These are phyloP conservation scores for Dynastes grantii DNA, from an alignment of 2,888 invertebrate species.

Conservation along the genomic window DNA sequence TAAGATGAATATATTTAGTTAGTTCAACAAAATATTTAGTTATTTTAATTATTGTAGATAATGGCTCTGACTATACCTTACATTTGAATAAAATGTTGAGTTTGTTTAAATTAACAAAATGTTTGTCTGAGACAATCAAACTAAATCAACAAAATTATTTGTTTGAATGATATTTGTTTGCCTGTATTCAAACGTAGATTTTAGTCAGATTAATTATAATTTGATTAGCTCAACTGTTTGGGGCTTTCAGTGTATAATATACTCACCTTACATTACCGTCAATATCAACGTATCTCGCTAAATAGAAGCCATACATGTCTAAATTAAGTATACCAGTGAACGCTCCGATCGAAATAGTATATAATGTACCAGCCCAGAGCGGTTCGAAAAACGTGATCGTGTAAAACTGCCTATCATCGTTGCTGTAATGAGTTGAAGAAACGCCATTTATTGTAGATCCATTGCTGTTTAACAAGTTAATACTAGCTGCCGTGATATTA, in stretches of 20 bases:
- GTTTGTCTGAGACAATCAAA: too few relatives aligned
- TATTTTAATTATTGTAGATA: too few relatives aligned
- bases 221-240: too few relatives aligned
- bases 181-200: too few relatives aligned
- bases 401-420: constrained; percentile 39
- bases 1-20: too few relatives aligned
- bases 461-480: constrained; percentile 16
- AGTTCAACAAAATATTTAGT: too few relatives aligned
- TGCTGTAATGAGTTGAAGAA: constrained; percentile 5
- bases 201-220: too few relatives aligned
- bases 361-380: background rate
- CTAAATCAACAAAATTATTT: too few relatives aligned
- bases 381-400: constrained; percentile 27
- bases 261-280: constrained; percentile 36
- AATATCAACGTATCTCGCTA: constrained; percentile 46
- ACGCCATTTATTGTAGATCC: constrained; percentile 8
- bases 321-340: constrained; percentile 47
- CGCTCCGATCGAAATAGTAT: constrained; percentile 1
- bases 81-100: too few relatives aligned
- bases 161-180: too few relatives aligned
- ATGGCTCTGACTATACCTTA: too few relatives aligned
- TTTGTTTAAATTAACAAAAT: too few relatives aligned
- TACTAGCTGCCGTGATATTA: constrained; percentile 31
- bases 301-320: constrained; percentile 46
- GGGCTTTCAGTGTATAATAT: background rate